A percentile compares a stretch with the other conserved stretches of the same genome.
phyloP scores from a whole-genome alignment of 2,888 invertebrate species.

The Endotricha flammealis region DNA sequence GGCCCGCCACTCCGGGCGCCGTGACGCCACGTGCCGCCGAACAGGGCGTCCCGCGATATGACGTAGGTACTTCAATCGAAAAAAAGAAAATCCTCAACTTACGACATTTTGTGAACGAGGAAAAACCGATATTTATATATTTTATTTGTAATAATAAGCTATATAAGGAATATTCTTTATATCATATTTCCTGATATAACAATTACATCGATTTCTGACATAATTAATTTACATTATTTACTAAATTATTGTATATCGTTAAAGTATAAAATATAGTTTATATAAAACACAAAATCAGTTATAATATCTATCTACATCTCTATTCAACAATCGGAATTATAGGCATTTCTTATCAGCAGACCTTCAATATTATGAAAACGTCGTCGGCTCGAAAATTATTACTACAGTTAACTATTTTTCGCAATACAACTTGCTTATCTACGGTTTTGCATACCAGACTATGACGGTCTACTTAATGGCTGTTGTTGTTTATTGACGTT shows the following conservation, averaged over 20 bases:
- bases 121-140: too few species aligned
- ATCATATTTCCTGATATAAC: too few species aligned
- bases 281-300: too few species aligned
- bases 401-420: slow-evolving; percentile 16
- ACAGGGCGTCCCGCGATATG: too few species aligned
- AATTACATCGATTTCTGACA: too few species aligned
- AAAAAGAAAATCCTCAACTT: background rate
- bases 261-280: too few species aligned
- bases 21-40: slow-evolving; percentile 43
- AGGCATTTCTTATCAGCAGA: slow-evolving; percentile 28
- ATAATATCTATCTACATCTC: too few species aligned
- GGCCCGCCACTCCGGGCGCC: slow-evolving; percentile 21
- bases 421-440: slow-evolving; percentile 14
- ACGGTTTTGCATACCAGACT: slow-evolving; percentile 12
- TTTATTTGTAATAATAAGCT: too few species aligned
- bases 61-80: background rate
- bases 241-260: too few species aligned
- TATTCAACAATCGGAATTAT: slow-evolving; percentile 10
- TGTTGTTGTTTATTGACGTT: too few species aligned
- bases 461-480: slow-evolving; percentile 2
- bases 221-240: too few species aligned
- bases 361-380: slow-evolving; percentile 29
- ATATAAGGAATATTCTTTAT: too few species aligned
- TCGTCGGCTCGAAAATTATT: slow-evolving; percentile 22
- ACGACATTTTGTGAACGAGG: background rate